phyloP scores from a whole-genome alignment of 2,888 invertebrate genomes.

The Villa cingulata region DNA sequence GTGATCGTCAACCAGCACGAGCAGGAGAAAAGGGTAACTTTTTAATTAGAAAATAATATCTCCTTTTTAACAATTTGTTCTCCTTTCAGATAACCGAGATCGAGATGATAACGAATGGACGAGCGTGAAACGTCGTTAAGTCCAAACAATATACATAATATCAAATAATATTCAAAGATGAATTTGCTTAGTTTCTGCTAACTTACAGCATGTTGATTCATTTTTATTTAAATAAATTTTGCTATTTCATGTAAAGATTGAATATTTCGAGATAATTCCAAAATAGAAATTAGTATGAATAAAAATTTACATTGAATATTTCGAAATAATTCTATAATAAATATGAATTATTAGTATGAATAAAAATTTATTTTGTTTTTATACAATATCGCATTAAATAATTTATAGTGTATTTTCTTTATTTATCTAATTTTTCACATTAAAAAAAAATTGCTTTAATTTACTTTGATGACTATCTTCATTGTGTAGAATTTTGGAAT shows the following conservation, averaged over 20 bases:
- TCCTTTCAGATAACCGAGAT: conserved; percentile 31
- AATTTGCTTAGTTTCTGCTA: neutral
- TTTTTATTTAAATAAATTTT: neutral
- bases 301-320: too few species aligned
- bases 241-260: neutral
- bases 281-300: too few species aligned
- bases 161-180: neutral
- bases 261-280: too few species aligned
- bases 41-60: neutral
- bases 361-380: too few species aligned
- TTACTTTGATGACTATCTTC: too few species aligned
- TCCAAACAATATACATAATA: neutral
- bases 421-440: too few species aligned
- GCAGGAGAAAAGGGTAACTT: conserved; percentile 39
- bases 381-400: too few species aligned
- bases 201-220: neutral
- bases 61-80: neutral
- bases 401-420: too few species aligned
- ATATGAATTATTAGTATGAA: too few species aligned
- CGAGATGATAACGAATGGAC: conserved; percentile 48
- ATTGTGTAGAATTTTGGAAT: too few species aligned
- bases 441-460: too few species aligned
- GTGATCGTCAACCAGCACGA: conserved; percentile 27
- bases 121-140: conserved; percentile 41
- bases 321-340: too few species aligned